These are phyloP conservation scores for Calonectris borealis DNA, from an alignment of 2,113 vertebrate genomes.

Conservation along the genomic window DNA sequence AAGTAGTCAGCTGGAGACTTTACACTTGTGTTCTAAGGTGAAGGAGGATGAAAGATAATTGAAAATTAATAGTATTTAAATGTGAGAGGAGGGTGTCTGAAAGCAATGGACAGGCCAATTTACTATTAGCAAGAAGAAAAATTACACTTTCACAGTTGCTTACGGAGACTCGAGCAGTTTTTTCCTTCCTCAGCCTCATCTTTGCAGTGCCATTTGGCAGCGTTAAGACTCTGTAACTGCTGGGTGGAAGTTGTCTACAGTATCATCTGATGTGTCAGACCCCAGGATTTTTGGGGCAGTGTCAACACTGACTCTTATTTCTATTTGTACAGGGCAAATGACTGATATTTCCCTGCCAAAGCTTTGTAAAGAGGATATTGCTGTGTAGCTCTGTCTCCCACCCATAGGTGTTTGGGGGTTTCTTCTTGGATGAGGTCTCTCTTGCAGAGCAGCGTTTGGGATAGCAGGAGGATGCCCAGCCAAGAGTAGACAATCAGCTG, in stretches of 20 bases:
- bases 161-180: neutral
- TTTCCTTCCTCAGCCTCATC: slow-evolving; percentile 29
- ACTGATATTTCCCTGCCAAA: slow-evolving; percentile 60
- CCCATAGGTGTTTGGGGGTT: slow-evolving; percentile 70
- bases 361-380: slow-evolving; percentile 69
- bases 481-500: slow-evolving; percentile 46
- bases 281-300: slow-evolving; percentile 63
- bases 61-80: slow-evolving; percentile 66
- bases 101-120: slow-evolving; percentile 36
- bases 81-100: slow-evolving; percentile 41
- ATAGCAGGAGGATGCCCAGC: neutral
- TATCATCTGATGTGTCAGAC: slow-evolving; percentile 70
- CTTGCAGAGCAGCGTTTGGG: slow-evolving; percentile 4
- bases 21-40: slow-evolving; percentile 69
- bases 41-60: slow-evolving; percentile 69
- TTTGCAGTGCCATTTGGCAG: slow-evolving; percentile 60
- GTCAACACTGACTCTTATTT: slow-evolving; percentile 63
- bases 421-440: slow-evolving; percentile 53
- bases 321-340: slow-evolving; percentile 63
- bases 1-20: slow-evolving; percentile 67
- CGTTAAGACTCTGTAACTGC: neutral
- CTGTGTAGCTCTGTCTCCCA: slow-evolving; percentile 53
- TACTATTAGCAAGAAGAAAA: slow-evolving; percentile 53
- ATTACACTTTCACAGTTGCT: slow-evolving; percentile 40
- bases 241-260: slow-evolving; percentile 63